Evolutionary conservation across 2,113 vertebrate genomes (phyloP).

Genomic region (Oostethus manadensis): DNA sequence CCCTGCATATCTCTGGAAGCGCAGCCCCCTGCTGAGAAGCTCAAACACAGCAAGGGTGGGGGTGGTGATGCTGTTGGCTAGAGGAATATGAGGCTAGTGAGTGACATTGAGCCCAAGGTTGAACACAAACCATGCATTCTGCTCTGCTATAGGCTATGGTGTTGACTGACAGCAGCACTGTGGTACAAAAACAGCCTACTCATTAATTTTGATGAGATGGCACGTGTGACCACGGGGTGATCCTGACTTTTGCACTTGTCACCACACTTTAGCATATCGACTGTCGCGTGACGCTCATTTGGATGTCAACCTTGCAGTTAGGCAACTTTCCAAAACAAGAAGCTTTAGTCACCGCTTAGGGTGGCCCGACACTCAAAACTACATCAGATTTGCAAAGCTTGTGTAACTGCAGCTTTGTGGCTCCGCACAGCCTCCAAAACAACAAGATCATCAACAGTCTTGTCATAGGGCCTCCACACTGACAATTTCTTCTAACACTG

Average conservation of each 20-base stretch:
- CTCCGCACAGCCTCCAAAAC: neutral
- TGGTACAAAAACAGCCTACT: conserved; percentile 14
- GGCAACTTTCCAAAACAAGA: conserved; percentile 11
- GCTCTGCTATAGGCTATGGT: conserved; percentile 10
- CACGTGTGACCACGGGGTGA: conserved; percentile 8
- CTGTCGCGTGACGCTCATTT: conserved; percentile 8
- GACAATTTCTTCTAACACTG: neutral
- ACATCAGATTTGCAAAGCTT: conserved; percentile 2
- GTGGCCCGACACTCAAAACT: conserved; percentile 9
- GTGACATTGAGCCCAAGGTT: conserved; percentile 71
- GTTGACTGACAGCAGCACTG: conserved; percentile 18
- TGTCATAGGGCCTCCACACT: neutral
- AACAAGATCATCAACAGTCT: neutral
- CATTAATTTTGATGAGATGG: conserved; percentile 5
- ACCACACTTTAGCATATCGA: neutral
- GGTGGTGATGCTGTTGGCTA: conserved; percentile 20
- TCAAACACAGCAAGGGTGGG: conserved; percentile 56
- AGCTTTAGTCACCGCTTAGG: conserved; percentile 4
- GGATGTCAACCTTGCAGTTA: conserved; percentile 16
- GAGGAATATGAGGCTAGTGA: conserved; percentile 45
- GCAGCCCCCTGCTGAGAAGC: conserved; percentile 62
- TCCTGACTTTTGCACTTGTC: conserved; percentile 6
- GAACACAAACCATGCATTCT: conserved; percentile 43
- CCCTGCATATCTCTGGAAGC: conserved; percentile 51
- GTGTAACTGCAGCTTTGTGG: conserved; percentile 3